These are phyloP conservation scores for Conistra vaccinii DNA, from an alignment of 2,888 invertebrate genomes.

Conservation along the genomic window DNA sequence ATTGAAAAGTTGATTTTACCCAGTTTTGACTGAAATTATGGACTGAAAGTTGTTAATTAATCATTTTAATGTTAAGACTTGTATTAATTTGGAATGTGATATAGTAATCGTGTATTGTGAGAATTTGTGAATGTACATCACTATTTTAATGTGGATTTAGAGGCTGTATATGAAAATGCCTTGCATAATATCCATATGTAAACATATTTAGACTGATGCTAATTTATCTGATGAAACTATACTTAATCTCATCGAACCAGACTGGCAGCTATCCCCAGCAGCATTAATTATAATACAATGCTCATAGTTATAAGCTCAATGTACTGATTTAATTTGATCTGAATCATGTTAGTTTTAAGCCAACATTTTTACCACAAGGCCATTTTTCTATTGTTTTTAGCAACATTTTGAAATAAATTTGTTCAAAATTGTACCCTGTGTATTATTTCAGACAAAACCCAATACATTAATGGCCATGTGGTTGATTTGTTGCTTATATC, in stretches of 20 bases:
- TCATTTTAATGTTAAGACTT: slow-evolving; percentile 44
- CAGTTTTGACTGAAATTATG: slow-evolving; percentile 38
- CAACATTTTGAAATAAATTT: slow-evolving; percentile 79
- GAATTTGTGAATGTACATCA: slow-evolving; percentile 11
- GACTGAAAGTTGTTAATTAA: slow-evolving; percentile 50
- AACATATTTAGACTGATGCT: slow-evolving; percentile 24
- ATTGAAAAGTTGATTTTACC: slow-evolving; percentile 11
- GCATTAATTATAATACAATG: slow-evolving; percentile 48
- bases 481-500: slow-evolving; percentile 70
- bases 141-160: not conserved
- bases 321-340: slow-evolving; percentile 58
- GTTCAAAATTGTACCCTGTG: slow-evolving; percentile 75
- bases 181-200: not conserved
- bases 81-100: slow-evolving; percentile 55
- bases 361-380: slow-evolving; percentile 84
- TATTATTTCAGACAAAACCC: slow-evolving; percentile 83
- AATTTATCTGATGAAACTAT: slow-evolving; percentile 7
- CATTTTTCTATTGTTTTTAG: slow-evolving; percentile 87
- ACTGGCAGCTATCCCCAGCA: slow-evolving; percentile 36
- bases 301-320: slow-evolving; percentile 66
- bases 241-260: slow-evolving; percentile 1
- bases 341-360: slow-evolving; percentile 60
- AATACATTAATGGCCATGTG: slow-evolving; percentile 89
- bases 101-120: slow-evolving; percentile 22
- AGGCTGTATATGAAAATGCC: slow-evolving; percentile 8